Base-by-base conservation (phyloP, 2,113 vertebrate genomes). In the Nothoprocta pentlandii region DNA sequence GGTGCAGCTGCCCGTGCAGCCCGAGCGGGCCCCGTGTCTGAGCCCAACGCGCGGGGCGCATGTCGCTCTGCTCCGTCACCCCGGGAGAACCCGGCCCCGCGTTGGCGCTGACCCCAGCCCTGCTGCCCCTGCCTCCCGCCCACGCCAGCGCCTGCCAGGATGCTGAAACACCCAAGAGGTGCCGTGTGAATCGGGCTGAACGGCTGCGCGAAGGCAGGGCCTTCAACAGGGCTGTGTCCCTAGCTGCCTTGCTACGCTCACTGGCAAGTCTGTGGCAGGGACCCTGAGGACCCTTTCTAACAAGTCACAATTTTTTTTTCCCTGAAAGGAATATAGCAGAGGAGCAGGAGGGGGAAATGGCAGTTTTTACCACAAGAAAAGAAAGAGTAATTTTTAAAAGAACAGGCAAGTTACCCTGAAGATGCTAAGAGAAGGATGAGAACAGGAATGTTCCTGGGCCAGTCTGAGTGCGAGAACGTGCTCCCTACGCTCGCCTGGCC, bases 51-150 rank as follows among this genome's bases (percentile, higher is more conserved):
- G 7, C 1, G 0, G 12, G 34, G 34, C 34, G 34, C 34, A 34
- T 80, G 36, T 39, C 6, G 25, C 19, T 1, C 3, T 1, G 11
- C 42, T 1, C 16, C 17, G 68, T 9, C 25, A 0, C 4, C 34
- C 16, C 3, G 66, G 70, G 44, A 10, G 12, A 0, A 1, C 6
- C 2, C 19, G 12, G 59, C 71, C 71, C 59, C 3, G 1, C 21
- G 56, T 2, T 46, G 34, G 66, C 1, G 32, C 79, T 12, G 44
- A 46, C n/a, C 10, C 9, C 86, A 88, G 92, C 71, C n/a, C 64
- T n/a, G 10, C 14, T 3, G 2, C 0, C 16, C 59, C 79, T 51
- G 61, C 21, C 76, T 83, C 7, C 0, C 23, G 80, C 7, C 0
- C 23, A 5, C 13, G 80, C 93, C 68, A 44, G 73, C 73, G 74